phyloP scores from a whole-genome alignment of 2,797 vertebrate species.

The Hoplostethus atlanticus region DNA sequence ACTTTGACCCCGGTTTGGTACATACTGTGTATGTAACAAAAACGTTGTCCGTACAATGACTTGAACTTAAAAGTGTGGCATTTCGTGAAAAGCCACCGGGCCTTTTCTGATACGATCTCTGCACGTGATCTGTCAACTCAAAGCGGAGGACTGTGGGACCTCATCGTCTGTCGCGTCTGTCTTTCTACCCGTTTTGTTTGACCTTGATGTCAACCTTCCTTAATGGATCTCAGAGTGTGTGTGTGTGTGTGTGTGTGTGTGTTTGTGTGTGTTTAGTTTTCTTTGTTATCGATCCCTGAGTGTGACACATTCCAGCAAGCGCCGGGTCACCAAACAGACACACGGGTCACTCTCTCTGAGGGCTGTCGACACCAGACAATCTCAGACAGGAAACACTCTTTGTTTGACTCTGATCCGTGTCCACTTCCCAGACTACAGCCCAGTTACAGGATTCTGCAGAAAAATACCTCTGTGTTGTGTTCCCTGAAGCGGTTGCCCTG shows the following conservation, averaged over 20 bases:
- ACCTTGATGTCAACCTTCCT: neutral
- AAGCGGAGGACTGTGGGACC: neutral
- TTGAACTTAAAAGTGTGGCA: neutral
- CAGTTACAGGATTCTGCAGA: slow-evolving; percentile 8
- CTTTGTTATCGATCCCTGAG: slow-evolving; percentile 28
- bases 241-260: slow-evolving; percentile 1
- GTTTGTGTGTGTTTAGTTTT: neutral
- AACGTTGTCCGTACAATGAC: too few species aligned
- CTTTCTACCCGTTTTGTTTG: neutral
- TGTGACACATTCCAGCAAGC: slow-evolving; percentile 39
- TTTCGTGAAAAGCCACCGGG: neutral
- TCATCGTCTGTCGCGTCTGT: neutral
- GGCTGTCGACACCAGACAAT: slow-evolving; percentile 22
- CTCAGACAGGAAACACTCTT: slow-evolving; percentile 57
- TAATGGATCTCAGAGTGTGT: neutral
- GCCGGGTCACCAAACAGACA: slow-evolving; percentile 51
- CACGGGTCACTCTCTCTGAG: slow-evolving; percentile 43
- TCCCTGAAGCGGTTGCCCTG: slow-evolving; percentile 15
- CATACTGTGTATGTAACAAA: too few species aligned
- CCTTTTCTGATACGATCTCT: neutral
- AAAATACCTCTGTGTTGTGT: slow-evolving; percentile 35
- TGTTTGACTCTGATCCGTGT: slow-evolving; percentile 5
- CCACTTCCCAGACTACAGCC: neutral
- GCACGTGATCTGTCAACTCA: neutral
- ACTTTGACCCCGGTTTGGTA: too few species aligned